A percentile compares a stretch with the other conserved stretches of the same genome.
These are phyloP conservation scores for Dynastes grantii DNA, from an alignment of 2,888 invertebrate species.

Conservation along the genomic window DNA sequence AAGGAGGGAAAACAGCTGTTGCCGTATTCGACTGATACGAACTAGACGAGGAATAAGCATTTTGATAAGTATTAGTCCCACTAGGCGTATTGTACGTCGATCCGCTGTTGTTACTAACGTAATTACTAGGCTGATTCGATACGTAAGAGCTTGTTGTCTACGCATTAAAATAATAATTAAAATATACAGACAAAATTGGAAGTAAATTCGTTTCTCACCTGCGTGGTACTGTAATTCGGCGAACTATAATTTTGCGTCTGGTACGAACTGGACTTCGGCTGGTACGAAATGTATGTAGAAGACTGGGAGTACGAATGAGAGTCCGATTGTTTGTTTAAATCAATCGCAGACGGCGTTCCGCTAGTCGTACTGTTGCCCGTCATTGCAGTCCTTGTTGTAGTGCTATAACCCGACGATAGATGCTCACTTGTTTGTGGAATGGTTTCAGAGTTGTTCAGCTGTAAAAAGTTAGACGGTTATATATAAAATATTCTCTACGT, in stretches of 20 bases:
- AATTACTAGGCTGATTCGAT: conserved; percentile 65
- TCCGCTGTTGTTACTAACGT: conserved; percentile 66
- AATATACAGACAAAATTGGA: conserved; percentile 22
- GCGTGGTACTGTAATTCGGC: conserved; percentile 64
- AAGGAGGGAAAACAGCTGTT: conserved; percentile 63
- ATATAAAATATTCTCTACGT: no score
- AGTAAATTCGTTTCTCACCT: conserved; percentile 59
- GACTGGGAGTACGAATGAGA: conserved; percentile 69
- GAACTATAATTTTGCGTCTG: conserved; percentile 62
- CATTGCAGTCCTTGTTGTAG: conserved; percentile 68
- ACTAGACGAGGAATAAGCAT: conserved; percentile 66
- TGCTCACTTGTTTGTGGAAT: conserved; percentile 69
- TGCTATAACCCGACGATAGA: conserved; percentile 67
- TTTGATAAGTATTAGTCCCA: conserved; percentile 65
- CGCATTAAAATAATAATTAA: conserved; percentile 25
- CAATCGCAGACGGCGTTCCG: conserved; percentile 61
- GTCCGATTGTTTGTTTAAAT: conserved; percentile 67
- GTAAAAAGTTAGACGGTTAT: conserved; percentile 49
- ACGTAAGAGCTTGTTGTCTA: conserved; percentile 71
- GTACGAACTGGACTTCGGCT: conserved; percentile 65
- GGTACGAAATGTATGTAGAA: conserved; percentile 69
- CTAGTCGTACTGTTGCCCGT: conserved; percentile 65
- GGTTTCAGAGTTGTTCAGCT: conserved; percentile 68
- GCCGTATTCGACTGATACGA: conserved; percentile 63
- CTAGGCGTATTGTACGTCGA: conserved; percentile 64